Conservation (phyloP, 2,797 vertebrate genomes). For the Varecia variegata region DNA sequence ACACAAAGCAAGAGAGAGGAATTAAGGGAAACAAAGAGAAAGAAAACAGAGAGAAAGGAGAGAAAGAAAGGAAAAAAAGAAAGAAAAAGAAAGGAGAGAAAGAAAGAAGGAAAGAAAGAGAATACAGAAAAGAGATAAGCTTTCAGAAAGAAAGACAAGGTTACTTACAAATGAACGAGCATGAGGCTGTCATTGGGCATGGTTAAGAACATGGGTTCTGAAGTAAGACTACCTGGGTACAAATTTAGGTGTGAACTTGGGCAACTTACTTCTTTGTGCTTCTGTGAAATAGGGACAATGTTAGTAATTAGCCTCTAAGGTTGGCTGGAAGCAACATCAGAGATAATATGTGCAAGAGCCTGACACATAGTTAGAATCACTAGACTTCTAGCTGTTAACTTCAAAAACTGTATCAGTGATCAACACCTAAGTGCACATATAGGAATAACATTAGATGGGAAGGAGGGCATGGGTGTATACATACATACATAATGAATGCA, state of each 20-base stretch:
- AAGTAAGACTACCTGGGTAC: conserved; percentile 7
- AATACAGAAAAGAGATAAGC: neutral
- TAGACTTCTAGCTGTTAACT: neutral
- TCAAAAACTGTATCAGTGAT: neutral
- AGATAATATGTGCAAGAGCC: neutral
- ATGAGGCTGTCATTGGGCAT: neutral
- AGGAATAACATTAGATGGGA: too few species aligned
- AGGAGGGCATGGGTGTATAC: too few species aligned
- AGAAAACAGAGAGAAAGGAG: too few species aligned
- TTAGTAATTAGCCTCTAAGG: neutral
- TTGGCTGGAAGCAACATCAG: neutral
- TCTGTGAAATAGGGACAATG: neutral
- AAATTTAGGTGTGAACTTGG: neutral
- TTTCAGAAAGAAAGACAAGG: neutral
- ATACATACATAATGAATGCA: too few species aligned
- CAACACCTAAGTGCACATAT: too few species aligned
- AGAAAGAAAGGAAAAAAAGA: too few species aligned
- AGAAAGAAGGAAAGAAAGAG: neutral
- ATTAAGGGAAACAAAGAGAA: too few species aligned
- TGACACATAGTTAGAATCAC: neutral
- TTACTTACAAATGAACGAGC: neutral
- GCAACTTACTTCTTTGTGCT: neutral
- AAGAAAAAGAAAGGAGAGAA: neutral
- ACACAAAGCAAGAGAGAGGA: too few species aligned
- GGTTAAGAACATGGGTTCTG: neutral